Percentiles rank a stretch among this genome's conserved stretches.
phyloP scores from a whole-genome alignment of 2,888 invertebrate species.

The Hybos culiciformis region DNA sequence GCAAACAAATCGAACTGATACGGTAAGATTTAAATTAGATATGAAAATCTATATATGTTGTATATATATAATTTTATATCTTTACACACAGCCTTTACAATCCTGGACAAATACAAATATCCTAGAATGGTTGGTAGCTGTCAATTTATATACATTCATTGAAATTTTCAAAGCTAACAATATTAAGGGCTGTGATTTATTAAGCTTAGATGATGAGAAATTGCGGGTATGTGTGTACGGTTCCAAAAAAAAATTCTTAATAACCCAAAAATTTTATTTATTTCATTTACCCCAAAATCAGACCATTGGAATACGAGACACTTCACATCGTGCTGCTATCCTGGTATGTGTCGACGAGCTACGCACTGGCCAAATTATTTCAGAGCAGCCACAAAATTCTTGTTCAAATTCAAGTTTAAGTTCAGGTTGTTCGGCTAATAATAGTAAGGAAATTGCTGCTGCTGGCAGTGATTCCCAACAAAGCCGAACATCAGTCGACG shows the following conservation, averaged over 20 bases:
- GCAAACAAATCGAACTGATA: conserved; percentile 11
- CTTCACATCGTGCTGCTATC: conserved; percentile 55
- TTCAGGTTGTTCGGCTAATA: too few relatives aligned
- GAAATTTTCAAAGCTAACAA: conserved; percentile 57
- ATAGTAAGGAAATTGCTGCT: too few relatives aligned
- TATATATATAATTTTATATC: neutral
- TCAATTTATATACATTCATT: conserved; percentile 56
- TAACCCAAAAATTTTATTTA: too few relatives aligned
- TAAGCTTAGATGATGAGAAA: conserved; percentile 49
- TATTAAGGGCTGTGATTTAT: conserved; percentile 53
- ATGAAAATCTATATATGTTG: neutral
- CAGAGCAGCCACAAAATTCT: conserved; percentile 16
- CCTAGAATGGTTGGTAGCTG: conserved; percentile 61
- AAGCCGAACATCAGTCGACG: too few relatives aligned
- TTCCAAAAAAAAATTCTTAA: too few relatives aligned
- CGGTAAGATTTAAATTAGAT: conserved; percentile 11
- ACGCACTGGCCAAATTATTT: conserved; percentile 25
- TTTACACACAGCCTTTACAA: conserved; percentile 46
- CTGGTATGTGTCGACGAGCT: conserved; percentile 54
- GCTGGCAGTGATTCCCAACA: too few relatives aligned
- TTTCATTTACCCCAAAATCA: too few relatives aligned
- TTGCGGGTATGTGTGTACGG: conserved; percentile 54
- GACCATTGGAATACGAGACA: conserved; percentile 63
- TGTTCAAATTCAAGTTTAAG: too few relatives aligned
- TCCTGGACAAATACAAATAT: conserved; percentile 59